A percentile compares a stretch with the other conserved stretches of the same genome.
phyloP scores from a whole-genome alignment of 2,797 vertebrate genomes.

The Poliocrania exsul region DNA sequence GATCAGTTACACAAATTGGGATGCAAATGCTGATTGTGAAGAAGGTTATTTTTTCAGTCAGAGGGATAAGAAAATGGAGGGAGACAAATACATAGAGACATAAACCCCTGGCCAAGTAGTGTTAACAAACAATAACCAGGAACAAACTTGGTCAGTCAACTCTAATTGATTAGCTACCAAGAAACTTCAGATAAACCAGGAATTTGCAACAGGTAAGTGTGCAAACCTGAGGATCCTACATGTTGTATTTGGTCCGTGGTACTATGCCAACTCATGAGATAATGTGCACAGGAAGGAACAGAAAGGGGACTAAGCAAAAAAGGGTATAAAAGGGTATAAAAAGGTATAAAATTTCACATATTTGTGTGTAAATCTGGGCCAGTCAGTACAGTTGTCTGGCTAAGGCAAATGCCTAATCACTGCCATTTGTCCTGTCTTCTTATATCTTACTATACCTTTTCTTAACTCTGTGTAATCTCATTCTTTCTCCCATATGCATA shows the following conservation, averaged over 20 bases:
- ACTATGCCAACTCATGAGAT: background rate
- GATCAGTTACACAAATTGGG: background rate
- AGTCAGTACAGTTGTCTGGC: background rate
- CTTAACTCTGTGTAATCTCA: background rate
- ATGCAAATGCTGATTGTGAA: background rate
- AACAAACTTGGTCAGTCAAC: background rate
- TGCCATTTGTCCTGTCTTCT: background rate
- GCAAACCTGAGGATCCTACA: background rate
- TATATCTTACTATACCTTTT: background rate
- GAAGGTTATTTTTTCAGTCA: background rate
- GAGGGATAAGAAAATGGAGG: background rate
- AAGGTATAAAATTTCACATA: background rate
- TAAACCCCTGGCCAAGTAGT: background rate
- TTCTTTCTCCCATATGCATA: background rate
- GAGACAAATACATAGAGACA: background rate
- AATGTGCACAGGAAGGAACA: background rate
- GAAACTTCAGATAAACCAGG: background rate
- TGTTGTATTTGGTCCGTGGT: background rate
- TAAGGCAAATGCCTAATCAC: background rate
- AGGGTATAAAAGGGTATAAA: background rate
- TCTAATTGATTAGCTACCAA: background rate
- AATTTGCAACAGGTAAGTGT: background rate
- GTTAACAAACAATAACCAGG: background rate
- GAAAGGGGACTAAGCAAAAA: background rate
- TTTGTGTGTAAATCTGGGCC: fast-evolving